phyloP scores from a whole-genome alignment of 2,797 vertebrate genomes.

The Parambassis ranga region DNA sequence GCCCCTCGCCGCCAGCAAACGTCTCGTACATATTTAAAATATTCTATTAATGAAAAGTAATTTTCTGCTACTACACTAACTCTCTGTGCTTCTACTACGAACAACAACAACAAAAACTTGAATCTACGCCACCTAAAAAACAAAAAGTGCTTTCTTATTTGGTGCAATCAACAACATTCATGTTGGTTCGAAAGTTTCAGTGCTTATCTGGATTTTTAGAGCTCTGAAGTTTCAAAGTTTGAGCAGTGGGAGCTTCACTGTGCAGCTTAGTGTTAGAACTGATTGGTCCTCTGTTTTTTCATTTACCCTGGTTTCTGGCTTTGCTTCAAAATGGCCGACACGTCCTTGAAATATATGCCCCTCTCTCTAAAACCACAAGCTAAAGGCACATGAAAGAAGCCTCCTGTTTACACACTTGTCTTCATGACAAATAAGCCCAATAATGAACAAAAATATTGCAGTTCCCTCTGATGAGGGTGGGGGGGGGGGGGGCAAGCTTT shows the following conservation, averaged over 20 bases:
- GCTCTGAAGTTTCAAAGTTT: neutral
- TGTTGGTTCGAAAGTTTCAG: conserved; percentile 29
- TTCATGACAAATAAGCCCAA: conserved; percentile 16
- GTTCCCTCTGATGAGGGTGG: conserved; percentile 11
- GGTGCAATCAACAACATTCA: conserved; percentile 64
- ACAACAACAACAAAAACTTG: neutral
- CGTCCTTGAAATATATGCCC: conserved; percentile 11
- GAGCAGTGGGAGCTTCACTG: neutral
- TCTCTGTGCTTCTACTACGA: conserved; percentile 35
- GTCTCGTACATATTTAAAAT: neutral
- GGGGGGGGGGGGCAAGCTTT: conserved; percentile 24
- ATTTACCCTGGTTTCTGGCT: conserved; percentile 37
- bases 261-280: conserved; percentile 11
- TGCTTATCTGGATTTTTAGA: neutral
- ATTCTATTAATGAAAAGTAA: conserved; percentile 1
- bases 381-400: conserved; percentile 77
- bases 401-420: conserved; percentile 43
- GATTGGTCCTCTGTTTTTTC: conserved; percentile 38
- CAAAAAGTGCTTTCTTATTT: conserved; percentile 67
- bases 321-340: conserved; percentile 42
- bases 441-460: conserved; percentile 40
- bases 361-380: conserved; percentile 30
- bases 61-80: conserved; percentile 22
- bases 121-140: neutral
- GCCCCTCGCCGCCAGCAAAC: neutral